Percentiles rank a stretch among this genome's conserved stretches.
These are phyloP conservation scores for Arvicanthis niloticus DNA, from an alignment of 2,113 vertebrate genomes.

Conservation along the genomic window DNA sequence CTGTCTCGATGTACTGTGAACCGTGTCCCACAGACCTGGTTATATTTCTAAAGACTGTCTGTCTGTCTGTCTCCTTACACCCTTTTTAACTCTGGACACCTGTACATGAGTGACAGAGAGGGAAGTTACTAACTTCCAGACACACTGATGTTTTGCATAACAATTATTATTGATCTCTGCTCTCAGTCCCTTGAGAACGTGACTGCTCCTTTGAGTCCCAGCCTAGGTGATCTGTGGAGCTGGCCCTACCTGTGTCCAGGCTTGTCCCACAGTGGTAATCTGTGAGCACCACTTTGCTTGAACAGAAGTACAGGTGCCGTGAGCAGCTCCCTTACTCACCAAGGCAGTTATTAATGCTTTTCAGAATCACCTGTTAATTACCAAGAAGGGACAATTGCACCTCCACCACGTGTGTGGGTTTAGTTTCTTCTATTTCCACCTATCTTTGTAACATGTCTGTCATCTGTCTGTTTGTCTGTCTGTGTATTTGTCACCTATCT, in stretches of 20 bases:
- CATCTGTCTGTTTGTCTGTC: too few species aligned
- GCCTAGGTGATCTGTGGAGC: background rate
- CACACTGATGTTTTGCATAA: background rate
- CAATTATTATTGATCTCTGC: background rate
- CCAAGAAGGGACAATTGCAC: accelerated
- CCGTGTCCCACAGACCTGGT: background rate
- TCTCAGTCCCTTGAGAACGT: background rate
- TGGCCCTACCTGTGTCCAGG: accelerated
- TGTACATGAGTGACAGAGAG: background rate
- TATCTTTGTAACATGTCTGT: too few species aligned
- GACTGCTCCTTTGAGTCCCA: background rate
- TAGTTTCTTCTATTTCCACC: background rate
- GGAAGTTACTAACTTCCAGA: background rate
- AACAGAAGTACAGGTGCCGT: accelerated
- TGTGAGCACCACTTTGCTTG: accelerated
- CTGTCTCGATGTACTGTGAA: too few species aligned
- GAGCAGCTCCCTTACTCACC: accelerated
- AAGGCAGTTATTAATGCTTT: accelerated
- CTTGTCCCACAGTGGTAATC: accelerated
- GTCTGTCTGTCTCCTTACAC: background rate
- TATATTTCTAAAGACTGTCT: background rate
- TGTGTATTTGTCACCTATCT: too few species aligned
- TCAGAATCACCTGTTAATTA: accelerated
- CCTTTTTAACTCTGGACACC: background rate
- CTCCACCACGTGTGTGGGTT: accelerated